A percentile compares a stretch with the other conserved stretches of the same genome.
These are phyloP conservation scores for Lophochroa leadbeateri DNA, from an alignment of 2,113 vertebrate genomes.

Conservation along the genomic window DNA sequence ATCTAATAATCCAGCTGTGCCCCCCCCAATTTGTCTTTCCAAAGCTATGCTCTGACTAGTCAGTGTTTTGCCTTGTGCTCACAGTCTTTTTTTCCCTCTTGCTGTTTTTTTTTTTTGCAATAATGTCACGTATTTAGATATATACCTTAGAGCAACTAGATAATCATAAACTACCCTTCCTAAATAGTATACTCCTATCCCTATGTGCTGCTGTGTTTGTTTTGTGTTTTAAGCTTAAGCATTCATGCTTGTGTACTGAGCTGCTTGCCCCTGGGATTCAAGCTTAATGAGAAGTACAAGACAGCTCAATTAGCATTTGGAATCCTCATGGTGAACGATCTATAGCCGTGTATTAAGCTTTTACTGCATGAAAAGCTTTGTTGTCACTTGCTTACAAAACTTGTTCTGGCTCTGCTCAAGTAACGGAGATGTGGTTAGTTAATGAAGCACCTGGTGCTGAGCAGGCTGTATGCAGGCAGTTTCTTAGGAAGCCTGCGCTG, in stretches of 20 bases:
- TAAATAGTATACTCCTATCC: neutral
- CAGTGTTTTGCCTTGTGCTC: neutral
- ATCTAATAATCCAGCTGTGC: neutral
- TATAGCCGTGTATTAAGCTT: neutral
- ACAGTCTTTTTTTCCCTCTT: neutral
- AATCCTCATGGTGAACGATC: neutral
- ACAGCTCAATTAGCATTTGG: neutral
- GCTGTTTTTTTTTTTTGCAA: neutral
- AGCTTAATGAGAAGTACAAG: neutral
- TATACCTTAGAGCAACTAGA: neutral
- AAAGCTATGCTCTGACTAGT: neutral
- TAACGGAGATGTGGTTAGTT: neutral
- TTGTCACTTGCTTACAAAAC: neutral
- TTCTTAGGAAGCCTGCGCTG: fast-evolving
- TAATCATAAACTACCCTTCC: neutral
- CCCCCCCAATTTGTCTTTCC: neutral
- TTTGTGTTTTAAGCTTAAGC: neutral
- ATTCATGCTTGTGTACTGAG: neutral
- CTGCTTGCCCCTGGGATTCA: neutral
- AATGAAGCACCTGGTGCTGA: fast-evolving
- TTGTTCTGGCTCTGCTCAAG: neutral
- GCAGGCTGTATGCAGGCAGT: fast-evolving
- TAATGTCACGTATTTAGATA: neutral
- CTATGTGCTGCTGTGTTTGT: fast-evolving
- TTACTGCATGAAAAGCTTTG: neutral